These are phyloP conservation scores for Scotopteryx bipunctaria DNA, from an alignment of 2,888 invertebrate genomes.

Conservation along the genomic window DNA sequence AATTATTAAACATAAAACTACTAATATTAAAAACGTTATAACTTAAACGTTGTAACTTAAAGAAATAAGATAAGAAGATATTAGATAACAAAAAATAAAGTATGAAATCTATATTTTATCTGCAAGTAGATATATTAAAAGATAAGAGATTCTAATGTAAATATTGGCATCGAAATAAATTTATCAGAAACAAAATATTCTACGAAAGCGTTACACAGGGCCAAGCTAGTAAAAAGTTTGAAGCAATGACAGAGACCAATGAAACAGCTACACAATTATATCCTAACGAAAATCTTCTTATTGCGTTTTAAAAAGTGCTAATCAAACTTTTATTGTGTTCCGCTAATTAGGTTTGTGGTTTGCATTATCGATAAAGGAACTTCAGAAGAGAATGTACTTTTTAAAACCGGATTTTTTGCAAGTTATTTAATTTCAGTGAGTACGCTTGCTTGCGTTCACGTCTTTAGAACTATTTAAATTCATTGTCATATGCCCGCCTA, in stretches of 20 bases:
- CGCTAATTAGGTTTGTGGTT: constrained; percentile 9
- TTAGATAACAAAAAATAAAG: not conserved
- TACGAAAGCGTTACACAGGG: not conserved
- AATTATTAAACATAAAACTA: too few relatives aligned
- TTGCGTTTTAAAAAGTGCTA: too few relatives aligned
- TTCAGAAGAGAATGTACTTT: constrained; percentile 31
- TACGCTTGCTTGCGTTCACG: constrained; percentile 2
- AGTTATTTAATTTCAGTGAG: not conserved
- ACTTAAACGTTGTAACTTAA: too few relatives aligned
- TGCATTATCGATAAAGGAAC: constrained; percentile 16
- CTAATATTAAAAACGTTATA: too few relatives aligned
- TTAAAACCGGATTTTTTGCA: constrained; percentile 23
- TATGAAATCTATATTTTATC: not conserved
- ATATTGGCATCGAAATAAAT: not conserved
- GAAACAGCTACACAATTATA: too few relatives aligned
- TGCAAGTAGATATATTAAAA: not conserved
- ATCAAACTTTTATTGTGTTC: too few relatives aligned
- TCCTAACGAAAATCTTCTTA: too few relatives aligned
- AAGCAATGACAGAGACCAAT: too few relatives aligned
- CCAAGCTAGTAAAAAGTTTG: not conserved
- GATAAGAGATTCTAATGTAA: not conserved
- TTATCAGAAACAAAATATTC: not conserved
- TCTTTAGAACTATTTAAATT: constrained; percentile 8
- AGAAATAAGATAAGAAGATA: too few relatives aligned
- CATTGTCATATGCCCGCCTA: not conserved